Percentiles rank a stretch among this genome's conserved stretches.
phyloP scores from a whole-genome alignment of 2,113 vertebrate genomes.

The Chunga burmeisteri region DNA sequence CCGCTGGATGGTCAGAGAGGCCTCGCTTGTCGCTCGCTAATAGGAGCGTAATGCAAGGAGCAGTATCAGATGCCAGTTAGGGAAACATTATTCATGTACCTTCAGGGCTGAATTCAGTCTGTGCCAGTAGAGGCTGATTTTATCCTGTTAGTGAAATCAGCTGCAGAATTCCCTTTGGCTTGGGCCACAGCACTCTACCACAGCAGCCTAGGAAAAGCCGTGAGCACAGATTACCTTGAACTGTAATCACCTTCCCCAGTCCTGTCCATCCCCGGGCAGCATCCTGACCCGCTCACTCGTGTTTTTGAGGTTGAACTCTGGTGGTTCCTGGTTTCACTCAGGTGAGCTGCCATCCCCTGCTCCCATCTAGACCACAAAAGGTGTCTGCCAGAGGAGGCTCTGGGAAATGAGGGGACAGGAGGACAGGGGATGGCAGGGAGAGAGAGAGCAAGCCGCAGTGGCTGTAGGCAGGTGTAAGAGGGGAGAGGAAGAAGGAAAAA shows the following conservation, averaged over 20 bases:
- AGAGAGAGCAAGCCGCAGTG: background rate
- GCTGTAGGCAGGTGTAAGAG: background rate
- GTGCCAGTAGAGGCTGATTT: background rate
- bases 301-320: background rate
- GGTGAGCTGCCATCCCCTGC: background rate
- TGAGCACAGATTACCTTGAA: background rate
- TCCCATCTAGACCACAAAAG: background rate
- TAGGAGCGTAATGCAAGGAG: background rate
- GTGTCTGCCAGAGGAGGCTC: background rate
- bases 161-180: background rate
- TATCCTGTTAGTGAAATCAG: background rate
- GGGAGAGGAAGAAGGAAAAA: background rate
- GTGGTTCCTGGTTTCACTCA: background rate
- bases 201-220: background rate
- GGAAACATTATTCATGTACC: background rate
- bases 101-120: background rate
- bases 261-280: background rate
- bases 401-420: background rate
- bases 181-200: background rate
- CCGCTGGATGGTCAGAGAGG: background rate
- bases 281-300: background rate
- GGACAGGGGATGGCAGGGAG: background rate
- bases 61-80: background rate
- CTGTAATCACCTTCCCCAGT: background rate
- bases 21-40: accelerated